Evolutionary conservation across 2,113 vertebrate species (phyloP).

Genomic region (Rattus rattus): DNA sequence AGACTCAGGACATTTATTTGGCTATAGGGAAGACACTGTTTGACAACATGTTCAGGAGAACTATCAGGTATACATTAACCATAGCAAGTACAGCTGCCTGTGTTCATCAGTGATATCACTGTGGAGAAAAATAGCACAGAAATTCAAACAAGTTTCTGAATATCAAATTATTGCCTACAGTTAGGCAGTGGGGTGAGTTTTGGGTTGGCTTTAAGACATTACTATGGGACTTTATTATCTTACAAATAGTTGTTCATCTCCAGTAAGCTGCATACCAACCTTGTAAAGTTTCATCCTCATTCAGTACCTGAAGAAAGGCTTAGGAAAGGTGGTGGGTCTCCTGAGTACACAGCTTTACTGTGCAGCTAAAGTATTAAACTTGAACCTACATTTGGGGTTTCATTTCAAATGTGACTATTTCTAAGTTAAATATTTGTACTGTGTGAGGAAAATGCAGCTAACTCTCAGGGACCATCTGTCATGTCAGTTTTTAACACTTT

Average conservation of each 20-base stretch:
- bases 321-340: constrained; percentile 6
- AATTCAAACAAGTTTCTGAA: constrained; percentile 1
- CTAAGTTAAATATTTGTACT: neutral
- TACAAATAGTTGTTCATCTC: constrained; percentile 36
- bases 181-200: neutral
- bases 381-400: constrained; percentile 36
- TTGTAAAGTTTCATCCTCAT: neutral
- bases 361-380: neutral
- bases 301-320: constrained; percentile 1
- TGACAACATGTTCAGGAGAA: constrained; percentile 29
- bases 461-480: neutral
- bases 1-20: constrained; percentile 53
- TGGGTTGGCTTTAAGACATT: constrained; percentile 36
- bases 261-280: neutral
- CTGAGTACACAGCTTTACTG: neutral
- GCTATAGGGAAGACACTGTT: neutral
- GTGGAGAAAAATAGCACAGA: neutral
- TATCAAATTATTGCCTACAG: neutral
- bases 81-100: constrained; percentile 25
- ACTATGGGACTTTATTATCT: neutral
- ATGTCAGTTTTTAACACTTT: neutral
- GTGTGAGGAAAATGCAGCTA: neutral
- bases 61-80: constrained; percentile 21
- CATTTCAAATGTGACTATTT: constrained; percentile 24
- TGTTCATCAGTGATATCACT: constrained; percentile 17